These are phyloP conservation scores for Orchesellides sinensis DNA, from an alignment of 2,888 invertebrate genomes.

Conservation along the genomic window DNA sequence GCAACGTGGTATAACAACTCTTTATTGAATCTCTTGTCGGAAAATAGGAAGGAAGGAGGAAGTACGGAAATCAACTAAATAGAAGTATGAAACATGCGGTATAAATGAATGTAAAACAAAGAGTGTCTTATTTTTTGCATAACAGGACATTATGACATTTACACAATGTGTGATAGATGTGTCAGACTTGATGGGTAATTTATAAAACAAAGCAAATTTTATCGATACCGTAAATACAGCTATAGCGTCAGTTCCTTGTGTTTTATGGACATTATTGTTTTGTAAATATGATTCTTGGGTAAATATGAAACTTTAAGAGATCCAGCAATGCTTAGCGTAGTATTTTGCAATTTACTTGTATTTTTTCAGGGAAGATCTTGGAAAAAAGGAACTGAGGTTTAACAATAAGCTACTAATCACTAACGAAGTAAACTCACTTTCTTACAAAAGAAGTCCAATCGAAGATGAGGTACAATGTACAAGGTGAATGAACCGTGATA, in stretches of 20 bases:
- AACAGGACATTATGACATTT: background rate
- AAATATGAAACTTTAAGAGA: too few species aligned
- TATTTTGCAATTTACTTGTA: background rate
- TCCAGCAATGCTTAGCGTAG: too few species aligned
- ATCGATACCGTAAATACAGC: too few species aligned
- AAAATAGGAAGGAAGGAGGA: constrained; percentile 32
- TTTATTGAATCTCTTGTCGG: background rate
- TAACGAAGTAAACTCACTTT: background rate
- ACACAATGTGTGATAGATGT: constrained; percentile 30
- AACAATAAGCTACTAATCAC: constrained; percentile 6
- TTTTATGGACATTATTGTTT: too few species aligned
- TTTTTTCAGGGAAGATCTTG: background rate
- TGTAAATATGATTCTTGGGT: background rate
- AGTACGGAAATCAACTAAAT: constrained; percentile 47
- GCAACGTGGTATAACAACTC: background rate
- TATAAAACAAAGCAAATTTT: too few species aligned
- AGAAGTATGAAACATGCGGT: too few species aligned
- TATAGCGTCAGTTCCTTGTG: too few species aligned
- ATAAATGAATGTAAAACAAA: constrained; percentile 16
- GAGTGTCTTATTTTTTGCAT: background rate
- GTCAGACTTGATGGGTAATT: too few species aligned
- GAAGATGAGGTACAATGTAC: constrained; percentile 34
- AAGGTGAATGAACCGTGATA: constrained; percentile 56
- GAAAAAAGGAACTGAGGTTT: too few species aligned
- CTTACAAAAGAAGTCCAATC: constrained; percentile 17